phyloP scores from a whole-genome alignment of 2,797 vertebrate genomes.

The Distichodus sexfasciatus region DNA sequence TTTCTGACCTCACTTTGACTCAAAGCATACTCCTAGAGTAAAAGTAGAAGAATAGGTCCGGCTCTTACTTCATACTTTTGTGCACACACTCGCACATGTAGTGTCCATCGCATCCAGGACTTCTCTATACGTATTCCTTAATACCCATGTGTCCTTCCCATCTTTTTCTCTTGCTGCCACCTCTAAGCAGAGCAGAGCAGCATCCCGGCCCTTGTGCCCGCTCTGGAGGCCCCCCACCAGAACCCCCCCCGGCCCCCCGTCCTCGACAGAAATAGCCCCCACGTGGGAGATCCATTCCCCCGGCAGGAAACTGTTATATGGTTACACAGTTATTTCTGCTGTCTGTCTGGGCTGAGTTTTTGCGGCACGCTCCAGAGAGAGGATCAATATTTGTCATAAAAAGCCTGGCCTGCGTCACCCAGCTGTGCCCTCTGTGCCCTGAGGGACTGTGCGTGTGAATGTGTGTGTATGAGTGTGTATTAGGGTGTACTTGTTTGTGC shows the following conservation, averaged over 20 bases:
- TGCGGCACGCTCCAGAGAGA: constrained; percentile 80
- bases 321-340: constrained; percentile 99
- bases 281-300: constrained; percentile 90
- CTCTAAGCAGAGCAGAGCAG: constrained; percentile 13
- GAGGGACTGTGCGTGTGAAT: constrained; percentile 55
- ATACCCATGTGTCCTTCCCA: background rate
- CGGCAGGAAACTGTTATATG: constrained; percentile 89
- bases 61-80: too few species aligned
- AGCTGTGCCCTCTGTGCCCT: constrained; percentile 80
- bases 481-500: constrained; percentile 15
- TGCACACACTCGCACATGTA: too few species aligned
- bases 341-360: constrained; percentile 96
- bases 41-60: too few species aligned
- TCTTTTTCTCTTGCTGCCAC: background rate
- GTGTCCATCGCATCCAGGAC: too few species aligned
- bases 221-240: background rate
- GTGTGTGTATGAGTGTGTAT: constrained; percentile 18
- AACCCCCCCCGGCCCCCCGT: constrained; percentile 21
- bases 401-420: constrained; percentile 84
- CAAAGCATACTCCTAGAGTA: too few species aligned
- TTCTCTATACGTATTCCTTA: too few species aligned
- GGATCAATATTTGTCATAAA: constrained; percentile 96
- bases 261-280: constrained; percentile 72
- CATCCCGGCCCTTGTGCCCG: background rate
- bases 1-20: too few species aligned